phyloP scores from a whole-genome alignment of 2,888 invertebrate species.

The Neoaliturus tenellus region DNA sequence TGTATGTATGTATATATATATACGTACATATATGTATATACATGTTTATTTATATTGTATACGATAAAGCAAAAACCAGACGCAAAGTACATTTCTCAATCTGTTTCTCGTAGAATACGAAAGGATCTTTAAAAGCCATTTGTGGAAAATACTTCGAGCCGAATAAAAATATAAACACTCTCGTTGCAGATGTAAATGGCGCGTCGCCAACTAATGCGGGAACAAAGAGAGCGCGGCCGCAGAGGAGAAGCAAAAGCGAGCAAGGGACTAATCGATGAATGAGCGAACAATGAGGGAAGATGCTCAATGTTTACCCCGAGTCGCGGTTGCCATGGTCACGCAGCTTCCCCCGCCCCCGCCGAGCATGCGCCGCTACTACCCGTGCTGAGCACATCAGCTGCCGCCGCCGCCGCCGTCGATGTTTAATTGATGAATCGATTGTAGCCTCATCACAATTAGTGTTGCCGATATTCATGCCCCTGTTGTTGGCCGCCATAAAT shows the following conservation, averaged over 20 bases:
- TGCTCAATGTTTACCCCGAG: slow-evolving; percentile 32
- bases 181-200: too few species aligned
- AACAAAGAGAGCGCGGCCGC: not conserved
- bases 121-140: too few species aligned
- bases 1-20: too few species aligned
- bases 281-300: slow-evolving; percentile 47
- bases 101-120: too few species aligned
- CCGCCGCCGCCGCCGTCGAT: not conserved
- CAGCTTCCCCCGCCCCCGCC: not conserved
- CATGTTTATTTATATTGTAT: too few species aligned
- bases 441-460: slow-evolving; percentile 3
- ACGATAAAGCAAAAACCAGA: too few species aligned
- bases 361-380: slow-evolving; percentile 33
- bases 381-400: not conserved
- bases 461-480: slow-evolving; percentile 10
- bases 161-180: too few species aligned
- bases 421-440: slow-evolving; percentile 51
- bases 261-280: slow-evolving; percentile 9
- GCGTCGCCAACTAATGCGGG: slow-evolving; percentile 19
- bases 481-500: slow-evolving; percentile 13
- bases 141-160: too few species aligned
- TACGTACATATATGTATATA: too few species aligned
- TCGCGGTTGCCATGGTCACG: slow-evolving; percentile 26
- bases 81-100: too few species aligned
- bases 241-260: not conserved